Percentiles rank a stretch among this genome's conserved stretches.
Conservation (phyloP, 2,888 invertebrate genomes). For the Nycteola revayana region DNA sequence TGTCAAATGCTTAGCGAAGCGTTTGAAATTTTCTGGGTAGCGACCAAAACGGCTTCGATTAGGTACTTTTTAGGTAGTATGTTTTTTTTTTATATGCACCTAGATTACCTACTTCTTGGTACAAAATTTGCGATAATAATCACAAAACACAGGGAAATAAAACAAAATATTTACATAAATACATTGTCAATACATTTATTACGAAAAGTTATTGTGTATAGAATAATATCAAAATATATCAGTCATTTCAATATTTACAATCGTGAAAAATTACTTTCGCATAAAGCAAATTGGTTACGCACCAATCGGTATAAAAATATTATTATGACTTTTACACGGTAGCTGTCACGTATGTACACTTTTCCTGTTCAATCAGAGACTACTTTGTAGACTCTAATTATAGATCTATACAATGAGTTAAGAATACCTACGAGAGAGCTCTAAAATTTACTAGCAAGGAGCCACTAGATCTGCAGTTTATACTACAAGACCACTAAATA, state of each 20-base stretch:
- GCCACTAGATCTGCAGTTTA: slow-evolving; percentile 19
- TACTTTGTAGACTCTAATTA: slow-evolving; percentile 30
- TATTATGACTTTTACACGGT: slow-evolving; percentile 32
- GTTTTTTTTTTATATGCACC: too few species aligned
- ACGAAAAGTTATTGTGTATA: slow-evolving; percentile 28
- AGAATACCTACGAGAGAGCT: slow-evolving; percentile 40
- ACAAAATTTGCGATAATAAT: background rate
- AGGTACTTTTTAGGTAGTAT: too few species aligned
- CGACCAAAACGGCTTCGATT: too few species aligned
- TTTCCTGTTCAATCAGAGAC: slow-evolving; percentile 16
- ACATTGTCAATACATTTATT: slow-evolving; percentile 40
- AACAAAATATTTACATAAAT: slow-evolving; percentile 28
- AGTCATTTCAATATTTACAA: slow-evolving; percentile 38
- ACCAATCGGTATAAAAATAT: slow-evolving; percentile 23
- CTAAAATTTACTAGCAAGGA: slow-evolving; percentile 28
- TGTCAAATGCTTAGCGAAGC: too few species aligned
- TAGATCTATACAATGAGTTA: slow-evolving; percentile 21
- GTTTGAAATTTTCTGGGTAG: too few species aligned
- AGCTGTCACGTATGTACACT: slow-evolving; percentile 20
- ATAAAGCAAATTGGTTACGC: slow-evolving; percentile 22
- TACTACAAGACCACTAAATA: slow-evolving; percentile 11
- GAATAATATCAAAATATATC: slow-evolving; percentile 37
- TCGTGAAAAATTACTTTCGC: slow-evolving; percentile 26
- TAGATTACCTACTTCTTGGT: too few species aligned
- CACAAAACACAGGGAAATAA: slow-evolving; percentile 13